Conservation (phyloP, 2,797 vertebrate genomes). For the Poeciliopsis paucimaculata region DNA sequence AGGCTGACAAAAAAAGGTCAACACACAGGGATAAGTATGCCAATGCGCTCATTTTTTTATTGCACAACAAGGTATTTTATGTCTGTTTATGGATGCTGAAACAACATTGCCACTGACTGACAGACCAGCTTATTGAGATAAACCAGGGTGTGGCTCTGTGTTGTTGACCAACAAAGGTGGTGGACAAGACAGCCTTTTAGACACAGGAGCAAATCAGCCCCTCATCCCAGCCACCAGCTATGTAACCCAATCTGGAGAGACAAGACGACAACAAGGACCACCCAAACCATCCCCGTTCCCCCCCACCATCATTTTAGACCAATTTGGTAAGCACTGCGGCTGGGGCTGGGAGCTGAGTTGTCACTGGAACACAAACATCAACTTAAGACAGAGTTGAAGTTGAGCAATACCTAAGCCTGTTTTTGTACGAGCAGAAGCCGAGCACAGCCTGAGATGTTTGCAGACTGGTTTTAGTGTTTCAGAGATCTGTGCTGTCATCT, state of each 20-base stretch:
- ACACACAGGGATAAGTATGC: conserved; percentile 73
- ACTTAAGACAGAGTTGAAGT: conserved; percentile 72
- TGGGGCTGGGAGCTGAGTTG: conserved; percentile 65
- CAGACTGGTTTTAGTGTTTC: conserved; percentile 68
- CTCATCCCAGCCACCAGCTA: conserved; percentile 42
- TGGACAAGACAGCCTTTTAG: conserved; percentile 74
- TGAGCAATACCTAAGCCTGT: conserved; percentile 56
- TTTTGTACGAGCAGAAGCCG: conserved; percentile 63
- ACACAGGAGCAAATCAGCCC: conserved; percentile 68
- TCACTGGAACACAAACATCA: conserved; percentile 68
- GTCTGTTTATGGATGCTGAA: conserved; percentile 83
- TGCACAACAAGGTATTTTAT: conserved; percentile 83
- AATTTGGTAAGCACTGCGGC: conserved; percentile 44
- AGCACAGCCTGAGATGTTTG: conserved; percentile 74
- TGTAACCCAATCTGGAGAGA: conserved; percentile 47
- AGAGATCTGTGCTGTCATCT: conserved; percentile 78
- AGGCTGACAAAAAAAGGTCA: conserved; percentile 55
- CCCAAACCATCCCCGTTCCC: not conserved
- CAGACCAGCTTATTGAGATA: conserved; percentile 82
- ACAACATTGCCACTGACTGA: conserved; percentile 83
- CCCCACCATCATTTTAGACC: conserved; percentile 32
- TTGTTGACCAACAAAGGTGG: conserved; percentile 73
- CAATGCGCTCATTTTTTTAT: conserved; percentile 85
- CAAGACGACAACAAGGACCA: conserved; percentile 31
- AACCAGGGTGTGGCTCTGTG: conserved; percentile 77